These are phyloP conservation scores for Pardalotus punctatus DNA, from an alignment of 2,113 vertebrate genomes.

Conservation along the genomic window DNA sequence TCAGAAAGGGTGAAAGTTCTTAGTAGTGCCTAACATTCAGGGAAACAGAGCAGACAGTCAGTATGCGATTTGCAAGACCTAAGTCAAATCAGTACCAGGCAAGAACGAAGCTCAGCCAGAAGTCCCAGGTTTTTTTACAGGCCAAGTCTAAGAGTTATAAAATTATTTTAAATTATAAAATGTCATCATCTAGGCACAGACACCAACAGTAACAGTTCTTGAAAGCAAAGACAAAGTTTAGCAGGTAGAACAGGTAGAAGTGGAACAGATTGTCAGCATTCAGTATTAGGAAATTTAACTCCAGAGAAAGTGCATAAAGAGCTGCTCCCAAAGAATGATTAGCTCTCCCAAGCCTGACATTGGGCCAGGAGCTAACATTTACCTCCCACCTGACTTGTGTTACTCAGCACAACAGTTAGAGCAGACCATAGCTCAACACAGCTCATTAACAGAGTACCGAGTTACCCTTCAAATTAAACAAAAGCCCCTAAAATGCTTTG, in stretches of 20 bases:
- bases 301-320: background rate
- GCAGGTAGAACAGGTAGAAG: constrained; percentile 40
- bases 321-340: background rate
- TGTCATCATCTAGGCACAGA: background rate
- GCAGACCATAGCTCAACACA: background rate
- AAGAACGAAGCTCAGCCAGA: constrained; percentile 9
- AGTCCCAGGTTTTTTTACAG: background rate
- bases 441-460: background rate
- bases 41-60: constrained; percentile 52
- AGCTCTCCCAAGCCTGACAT: background rate
- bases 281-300: background rate
- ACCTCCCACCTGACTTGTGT: background rate
- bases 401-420: background rate
- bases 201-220: constrained; percentile 54
- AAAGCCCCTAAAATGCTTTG: background rate
- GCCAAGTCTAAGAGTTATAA: background rate
- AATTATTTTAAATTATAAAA: background rate
- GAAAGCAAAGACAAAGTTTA: constrained; percentile 53
- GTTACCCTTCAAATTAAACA: background rate
- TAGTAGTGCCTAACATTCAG: background rate
- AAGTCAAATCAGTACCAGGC: background rate
- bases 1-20: background rate
- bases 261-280: background rate
- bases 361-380: background rate
- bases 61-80: background rate